Evolutionary conservation across 1,140 invertebrate genomes (phyloP).

Genomic region (Achroia grisella): DNA sequence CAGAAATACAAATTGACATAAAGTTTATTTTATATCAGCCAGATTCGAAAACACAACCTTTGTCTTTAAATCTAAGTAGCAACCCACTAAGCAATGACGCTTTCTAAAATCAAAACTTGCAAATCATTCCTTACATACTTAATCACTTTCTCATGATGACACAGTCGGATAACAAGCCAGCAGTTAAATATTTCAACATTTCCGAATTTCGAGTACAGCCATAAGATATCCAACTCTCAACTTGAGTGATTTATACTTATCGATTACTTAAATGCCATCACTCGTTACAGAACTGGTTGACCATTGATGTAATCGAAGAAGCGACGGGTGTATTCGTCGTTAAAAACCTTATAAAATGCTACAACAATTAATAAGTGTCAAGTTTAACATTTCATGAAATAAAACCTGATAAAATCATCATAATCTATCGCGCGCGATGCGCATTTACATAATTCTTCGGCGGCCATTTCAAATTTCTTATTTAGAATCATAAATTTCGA

Average conservation of each 20-base stretch:
- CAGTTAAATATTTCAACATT: conserved; percentile 3
- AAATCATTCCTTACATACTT: too few relatives aligned
- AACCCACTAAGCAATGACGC: too few relatives aligned
- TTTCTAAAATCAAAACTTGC: too few relatives aligned
- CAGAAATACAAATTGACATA: too few relatives aligned
- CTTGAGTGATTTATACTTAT: conserved; percentile 27
- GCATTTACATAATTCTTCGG: conserved; percentile 19
- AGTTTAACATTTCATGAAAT: conserved; percentile 46
- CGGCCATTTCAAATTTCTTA: conserved; percentile 6
- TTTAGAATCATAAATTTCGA: conserved; percentile 8
- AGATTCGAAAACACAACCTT: too few relatives aligned
- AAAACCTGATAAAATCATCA: conserved; percentile 38
- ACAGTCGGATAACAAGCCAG: neutral
- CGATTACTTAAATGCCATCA: conserved; percentile 39
- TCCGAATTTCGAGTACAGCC: neutral
- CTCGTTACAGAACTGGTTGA: conserved; percentile 31
- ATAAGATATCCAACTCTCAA: conserved; percentile 16
- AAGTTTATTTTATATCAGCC: too few relatives aligned
- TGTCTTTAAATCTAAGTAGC: too few relatives aligned
- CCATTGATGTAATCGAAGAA: conserved; percentile 33
- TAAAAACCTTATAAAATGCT: conserved; percentile 37
- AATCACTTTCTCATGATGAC: too few relatives aligned
- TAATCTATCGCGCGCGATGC: conserved; percentile 22
- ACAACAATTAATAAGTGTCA: conserved; percentile 52
- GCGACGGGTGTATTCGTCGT: conserved; percentile 29